Conservation (phyloP, 2,888 invertebrate genomes). For the Carabus problematicus region DNA sequence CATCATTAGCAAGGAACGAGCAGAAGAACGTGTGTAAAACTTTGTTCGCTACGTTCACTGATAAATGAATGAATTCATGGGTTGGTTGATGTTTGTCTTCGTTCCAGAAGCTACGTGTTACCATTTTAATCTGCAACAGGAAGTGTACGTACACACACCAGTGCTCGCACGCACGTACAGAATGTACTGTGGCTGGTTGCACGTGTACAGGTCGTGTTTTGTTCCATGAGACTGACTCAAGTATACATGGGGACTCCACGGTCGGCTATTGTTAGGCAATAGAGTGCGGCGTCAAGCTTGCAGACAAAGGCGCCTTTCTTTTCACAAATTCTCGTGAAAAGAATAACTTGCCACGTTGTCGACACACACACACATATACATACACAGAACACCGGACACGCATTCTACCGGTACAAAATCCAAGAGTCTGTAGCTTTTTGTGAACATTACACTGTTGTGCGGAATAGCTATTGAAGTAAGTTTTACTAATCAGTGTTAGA, state of each 20-base stretch:
- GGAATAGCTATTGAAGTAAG: no score
- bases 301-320: neutral
- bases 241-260: neutral
- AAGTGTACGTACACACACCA: neutral
- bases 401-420: no score
- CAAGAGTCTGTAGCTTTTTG: no score
- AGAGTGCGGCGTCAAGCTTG: conserved; percentile 3
- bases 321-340: conserved; percentile 3
- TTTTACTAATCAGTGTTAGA: no score
- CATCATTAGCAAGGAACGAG: neutral
- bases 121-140: conserved; percentile 7
- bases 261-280: conserved; percentile 21
- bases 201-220: neutral
- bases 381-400: no score
- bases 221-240: conserved; percentile 4
- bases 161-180: neutral
- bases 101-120: neutral
- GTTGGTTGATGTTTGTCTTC: conserved; percentile 8
- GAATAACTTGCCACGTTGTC: conserved; percentile 12
- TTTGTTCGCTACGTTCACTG: no score
- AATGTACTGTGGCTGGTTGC: neutral
- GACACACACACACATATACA: neutral
- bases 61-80: neutral
- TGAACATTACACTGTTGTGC: no score
- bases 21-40: no score